Percentiles rank a stretch among this genome's conserved stretches.
Conservation (phyloP, 2,888 invertebrate genomes). For the Glyphotaelius pellucidus region DNA sequence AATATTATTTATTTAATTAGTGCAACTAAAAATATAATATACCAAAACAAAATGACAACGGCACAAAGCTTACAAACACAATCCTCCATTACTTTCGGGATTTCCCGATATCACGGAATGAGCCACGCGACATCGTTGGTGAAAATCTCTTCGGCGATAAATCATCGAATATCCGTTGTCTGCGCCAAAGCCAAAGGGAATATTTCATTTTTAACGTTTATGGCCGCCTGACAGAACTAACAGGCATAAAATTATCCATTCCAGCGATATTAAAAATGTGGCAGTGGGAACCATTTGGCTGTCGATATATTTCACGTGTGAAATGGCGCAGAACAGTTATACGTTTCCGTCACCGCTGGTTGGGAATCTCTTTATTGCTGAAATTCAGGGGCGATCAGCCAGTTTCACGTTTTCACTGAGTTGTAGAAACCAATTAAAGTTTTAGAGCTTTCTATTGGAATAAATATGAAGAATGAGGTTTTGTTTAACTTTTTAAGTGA, state of each 20-base stretch:
- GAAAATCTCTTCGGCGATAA: slow-evolving; percentile 38
- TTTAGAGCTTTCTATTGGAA: neutral
- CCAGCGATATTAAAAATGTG: slow-evolving; percentile 65
- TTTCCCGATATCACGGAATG: neutral
- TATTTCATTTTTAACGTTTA: slow-evolving; percentile 60
- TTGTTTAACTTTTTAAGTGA: too few species aligned
- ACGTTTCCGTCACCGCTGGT: slow-evolving; percentile 62
- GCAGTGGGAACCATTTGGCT: slow-evolving; percentile 67
- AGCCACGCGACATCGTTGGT: slow-evolving; percentile 25
- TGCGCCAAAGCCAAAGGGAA: slow-evolving; percentile 49
- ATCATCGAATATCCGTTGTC: slow-evolving; percentile 49
- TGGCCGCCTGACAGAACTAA: slow-evolving; percentile 58
- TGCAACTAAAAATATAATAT: neutral
- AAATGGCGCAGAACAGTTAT: slow-evolving; percentile 64
- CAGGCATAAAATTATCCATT: slow-evolving; percentile 65
- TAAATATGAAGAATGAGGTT: too few species aligned
- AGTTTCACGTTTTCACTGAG: neutral
- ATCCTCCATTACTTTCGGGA: neutral
- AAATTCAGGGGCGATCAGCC: slow-evolving; percentile 16
- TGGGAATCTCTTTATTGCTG: slow-evolving; percentile 52
- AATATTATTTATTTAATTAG: neutral
- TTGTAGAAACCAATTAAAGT: neutral
- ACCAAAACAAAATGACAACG: neutral
- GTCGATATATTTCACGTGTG: slow-evolving; percentile 67
- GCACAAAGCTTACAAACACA: neutral